These are phyloP conservation scores for Aphaenogaster rudis DNA, from an alignment of 1,140 invertebrate species.

Conservation along the genomic window DNA sequence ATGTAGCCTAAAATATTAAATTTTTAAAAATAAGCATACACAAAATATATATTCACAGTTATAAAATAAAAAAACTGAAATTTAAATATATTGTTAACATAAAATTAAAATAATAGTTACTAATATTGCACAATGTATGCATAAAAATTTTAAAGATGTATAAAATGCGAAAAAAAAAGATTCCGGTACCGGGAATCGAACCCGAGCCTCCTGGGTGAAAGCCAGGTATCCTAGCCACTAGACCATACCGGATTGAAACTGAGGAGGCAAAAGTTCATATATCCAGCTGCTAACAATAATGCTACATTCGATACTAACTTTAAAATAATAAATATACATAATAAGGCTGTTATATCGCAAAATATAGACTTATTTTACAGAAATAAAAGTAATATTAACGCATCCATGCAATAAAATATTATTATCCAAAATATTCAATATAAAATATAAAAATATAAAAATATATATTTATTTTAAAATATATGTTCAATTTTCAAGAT, in stretches of 20 bases:
- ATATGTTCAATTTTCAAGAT: neutral
- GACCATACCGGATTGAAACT: conserved; percentile 59
- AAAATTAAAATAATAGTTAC: neutral
- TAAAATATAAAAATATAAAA: conserved; percentile 8
- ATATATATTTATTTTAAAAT: conserved; percentile 3
- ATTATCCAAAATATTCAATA: neutral
- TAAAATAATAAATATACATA: conserved; percentile 16
- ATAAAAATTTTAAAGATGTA: neutral
- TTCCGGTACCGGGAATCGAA: conserved; percentile 81
- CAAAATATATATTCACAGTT: neutral
- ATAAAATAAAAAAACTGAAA: neutral
- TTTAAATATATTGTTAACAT: neutral
- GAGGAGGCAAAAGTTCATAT: neutral
- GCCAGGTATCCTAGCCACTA: conserved; percentile 72
- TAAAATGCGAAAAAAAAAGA: conserved; percentile 54
- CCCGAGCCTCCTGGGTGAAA: conserved; percentile 56
- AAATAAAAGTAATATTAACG: neutral
- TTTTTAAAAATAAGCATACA: neutral
- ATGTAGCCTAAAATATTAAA: neutral
- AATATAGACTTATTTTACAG: neutral
- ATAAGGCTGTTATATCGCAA: neutral
- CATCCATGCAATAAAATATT: neutral
- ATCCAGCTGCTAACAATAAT: neutral
- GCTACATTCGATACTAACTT: neutral
- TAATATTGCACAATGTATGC: neutral